Evolutionary conservation across 2,888 invertebrate species (phyloP).

Genomic region (Oxytorus armatus): DNA sequence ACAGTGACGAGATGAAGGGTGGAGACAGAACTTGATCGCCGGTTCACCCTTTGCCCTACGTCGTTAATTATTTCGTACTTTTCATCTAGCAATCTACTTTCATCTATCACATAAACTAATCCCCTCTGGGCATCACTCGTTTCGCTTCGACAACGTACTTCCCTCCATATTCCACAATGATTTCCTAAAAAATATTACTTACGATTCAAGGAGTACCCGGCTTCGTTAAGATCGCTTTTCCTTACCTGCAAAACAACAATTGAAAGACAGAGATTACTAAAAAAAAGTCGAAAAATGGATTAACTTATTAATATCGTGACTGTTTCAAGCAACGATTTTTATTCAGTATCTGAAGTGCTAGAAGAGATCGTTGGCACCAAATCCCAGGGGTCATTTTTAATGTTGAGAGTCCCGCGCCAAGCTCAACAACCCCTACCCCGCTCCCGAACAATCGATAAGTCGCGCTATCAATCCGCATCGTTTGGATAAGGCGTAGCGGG

Average conservation of each 20-base stretch:
- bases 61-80: constrained; percentile 82
- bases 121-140: constrained; percentile 17
- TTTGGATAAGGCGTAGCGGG: constrained; percentile 80
- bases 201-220: not conserved
- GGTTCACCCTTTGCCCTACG: constrained; percentile 74
- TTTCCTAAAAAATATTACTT: constrained; percentile 13
- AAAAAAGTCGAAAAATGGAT: not conserved
- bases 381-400: constrained; percentile 32
- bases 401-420: not conserved
- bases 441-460: constrained; percentile 76
- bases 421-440: constrained; percentile 54
- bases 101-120: constrained; percentile 65
- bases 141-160: not conserved
- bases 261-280: constrained; percentile 18
- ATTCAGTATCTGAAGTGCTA: not conserved
- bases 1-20: constrained; percentile 76
- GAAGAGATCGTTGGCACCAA: not conserved
- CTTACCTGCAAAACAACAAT: constrained; percentile 61
- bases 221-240: constrained; percentile 11
- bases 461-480: constrained; percentile 80
- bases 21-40: constrained; percentile 78
- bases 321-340: not conserved
- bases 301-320: not conserved
- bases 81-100: constrained; percentile 82
- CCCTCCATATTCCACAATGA: not conserved